Evolutionary conservation across 2,888 invertebrate species (phyloP), one percentile per base, ranked within the genome.

Genomic region (Boloria selene): DNA sequence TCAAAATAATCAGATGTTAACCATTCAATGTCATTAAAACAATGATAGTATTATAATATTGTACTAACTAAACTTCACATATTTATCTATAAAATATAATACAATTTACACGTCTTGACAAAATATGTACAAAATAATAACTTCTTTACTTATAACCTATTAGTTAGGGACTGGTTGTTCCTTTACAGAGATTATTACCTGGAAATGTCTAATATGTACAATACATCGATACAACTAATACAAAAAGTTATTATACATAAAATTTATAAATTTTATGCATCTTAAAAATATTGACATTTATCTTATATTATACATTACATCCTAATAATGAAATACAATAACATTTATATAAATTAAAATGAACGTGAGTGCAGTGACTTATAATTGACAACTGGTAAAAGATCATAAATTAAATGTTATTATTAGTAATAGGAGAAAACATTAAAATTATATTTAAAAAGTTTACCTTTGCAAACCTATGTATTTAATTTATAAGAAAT

Each of bases 31-130:
- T 42, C 54, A 54, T 54, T 16, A 10, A 45, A 22, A 22, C 45
- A 56, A 45, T 56, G 56, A 56, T 45, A 56, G 7, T 55, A 55
- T 56, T 45, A 56, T 56, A 45, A 45, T 18, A 45, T 55, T 55
- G 31, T 44, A 44, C 55, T 56, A 56, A 44, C 55, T 56, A 56
- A 18, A 22, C 14, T 42, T 55, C 44, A 18, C 42, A 52, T 52
- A 26, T 13, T 51, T 22, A 14, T 51, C 18, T 13, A 26, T 56
- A 56, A 38, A 38, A 38, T 22, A 44, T 44, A 56, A 44, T 56
- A 45, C 22, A 56, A 44, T 44, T 10, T 22, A 45, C 44, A 55
- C 7, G 18, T 22, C 18, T 14, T 38, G 31, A 56, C 22, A 44
- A 4, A 45, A 18, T 44, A 44, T 4, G 4, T 45, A 56, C n/a